Conservation (phyloP, 30 jellyfish, hydroid and myxozoan genomes). For the Chrysaora quinquecirrha region DNA sequence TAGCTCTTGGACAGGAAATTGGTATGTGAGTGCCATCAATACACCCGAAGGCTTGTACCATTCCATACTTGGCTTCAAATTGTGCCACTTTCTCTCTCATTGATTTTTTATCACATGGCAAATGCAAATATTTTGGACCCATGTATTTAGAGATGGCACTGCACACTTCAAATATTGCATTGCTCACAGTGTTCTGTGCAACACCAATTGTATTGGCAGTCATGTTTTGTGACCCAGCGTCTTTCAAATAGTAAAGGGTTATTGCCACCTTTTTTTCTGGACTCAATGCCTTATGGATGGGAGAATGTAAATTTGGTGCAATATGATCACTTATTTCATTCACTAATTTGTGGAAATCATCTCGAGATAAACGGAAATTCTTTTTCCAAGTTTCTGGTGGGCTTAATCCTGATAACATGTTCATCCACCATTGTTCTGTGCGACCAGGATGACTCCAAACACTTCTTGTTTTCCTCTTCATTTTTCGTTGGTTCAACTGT, state of each 20-base stretch:
- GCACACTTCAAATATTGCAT: conserved; percentile 42
- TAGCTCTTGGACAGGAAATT: too few relatives aligned
- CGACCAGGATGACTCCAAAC: conserved; percentile 40
- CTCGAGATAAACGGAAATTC: conserved; percentile 25
- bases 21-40: conserved; percentile 75
- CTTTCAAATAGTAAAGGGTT: conserved; percentile 55
- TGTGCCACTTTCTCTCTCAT: conserved; percentile 58
- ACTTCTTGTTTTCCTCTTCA: conserved; percentile 1
- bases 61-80: conserved; percentile 66
- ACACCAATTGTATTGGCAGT: conserved; percentile 61
- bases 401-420: background rate
- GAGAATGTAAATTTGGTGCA: conserved; percentile 49
- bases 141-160: conserved; percentile 47
- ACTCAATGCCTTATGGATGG: conserved; percentile 27
- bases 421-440: conserved; percentile 36
- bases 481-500: conserved; percentile 14
- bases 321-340: conserved; percentile 13
- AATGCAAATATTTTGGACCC: conserved; percentile 39
- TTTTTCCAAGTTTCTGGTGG: conserved; percentile 19
- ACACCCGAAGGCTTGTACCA: conserved; percentile 76
- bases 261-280: conserved; percentile 49
- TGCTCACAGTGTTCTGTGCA: conserved; percentile 48
- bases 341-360: conserved; percentile 7
- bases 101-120: conserved; percentile 43
- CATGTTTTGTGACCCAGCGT: conserved; percentile 44